Base-by-base conservation (phyloP, 2,113 vertebrate species). In the Dinomys branickii region DNA sequence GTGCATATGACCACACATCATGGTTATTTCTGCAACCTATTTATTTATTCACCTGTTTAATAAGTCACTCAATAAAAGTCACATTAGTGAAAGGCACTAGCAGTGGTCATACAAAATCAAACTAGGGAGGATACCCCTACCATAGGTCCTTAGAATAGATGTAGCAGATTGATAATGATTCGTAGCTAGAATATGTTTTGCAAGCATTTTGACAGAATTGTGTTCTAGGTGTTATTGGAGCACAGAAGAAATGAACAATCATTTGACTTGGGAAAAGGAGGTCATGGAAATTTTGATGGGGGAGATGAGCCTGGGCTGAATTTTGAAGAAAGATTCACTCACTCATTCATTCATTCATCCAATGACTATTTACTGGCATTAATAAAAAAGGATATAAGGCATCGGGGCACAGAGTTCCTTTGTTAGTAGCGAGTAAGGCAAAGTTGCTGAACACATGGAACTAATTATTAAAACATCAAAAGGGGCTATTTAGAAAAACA, bases 391-490 rank as follows among this genome's bases (percentile, higher is more conserved):
- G 17, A 1, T 84, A 44, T 0, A 88, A 52, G 65, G 56, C 63
- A 77, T 82, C 4, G 54, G 63, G 54, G 84, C 56, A 78, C 41
- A 47, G 41, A 28, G 41, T 88, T 90, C 26, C 50, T 86, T 77
- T 88, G 52, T 85, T 41, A 78, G 26, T 59, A n/a, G 11, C 30
- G 54, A 83, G 90, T 26, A 73, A 86, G 16, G 50, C 12, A 20
- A 59, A 26, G 12, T 77, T 90, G 82, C 85, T 89, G 88, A 90
- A 91, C 67, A 91, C 73, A 38, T 69, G 78, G 75, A 88, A 61
- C 52, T 88, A 20, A 82, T 96, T 88, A 92, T 77, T 90, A 92
- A 96, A 47, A 56, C 69, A 96, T 92, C 30, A 73, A 92, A 98
- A 83, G 24, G n/a, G 16, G 9, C 44, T 52, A 41, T 30, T 19